Evolutionary conservation across 2,888 invertebrate genomes (phyloP).

Genomic region (Drosophila melanosoma): DNA sequence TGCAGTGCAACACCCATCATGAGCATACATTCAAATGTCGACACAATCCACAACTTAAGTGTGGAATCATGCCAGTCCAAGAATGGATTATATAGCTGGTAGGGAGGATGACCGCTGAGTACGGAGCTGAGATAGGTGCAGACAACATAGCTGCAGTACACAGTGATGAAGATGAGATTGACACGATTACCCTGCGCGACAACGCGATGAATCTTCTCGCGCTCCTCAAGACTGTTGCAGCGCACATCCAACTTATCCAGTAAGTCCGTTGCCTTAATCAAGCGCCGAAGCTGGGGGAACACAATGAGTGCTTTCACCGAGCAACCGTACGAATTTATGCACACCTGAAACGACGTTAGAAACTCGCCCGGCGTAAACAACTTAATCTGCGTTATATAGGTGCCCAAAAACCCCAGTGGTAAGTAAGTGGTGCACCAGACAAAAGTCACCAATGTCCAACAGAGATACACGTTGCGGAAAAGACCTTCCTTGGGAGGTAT

Average conservation of each 20-base stretch:
- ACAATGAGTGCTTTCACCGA: conserved; percentile 62
- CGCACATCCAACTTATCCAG: conserved; percentile 67
- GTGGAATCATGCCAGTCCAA: conserved; percentile 66
- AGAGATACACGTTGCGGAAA: conserved; percentile 50
- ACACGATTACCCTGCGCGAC: conserved; percentile 62
- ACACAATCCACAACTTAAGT: conserved; percentile 51
- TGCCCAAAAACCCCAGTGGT: conserved; percentile 61
- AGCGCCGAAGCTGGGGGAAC: conserved; percentile 53
- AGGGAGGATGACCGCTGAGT: conserved; percentile 65
- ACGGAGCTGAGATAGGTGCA: conserved; percentile 62
- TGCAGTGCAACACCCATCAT: conserved; percentile 64
- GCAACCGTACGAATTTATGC: conserved; percentile 68
- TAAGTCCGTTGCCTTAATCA: conserved; percentile 53
- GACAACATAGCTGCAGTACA: conserved; percentile 59
- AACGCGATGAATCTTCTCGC: conserved; percentile 53
- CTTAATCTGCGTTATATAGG: conserved; percentile 59
- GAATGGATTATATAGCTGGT: conserved; percentile 72
- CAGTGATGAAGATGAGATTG: conserved; percentile 58
- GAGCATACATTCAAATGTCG: conserved; percentile 61
- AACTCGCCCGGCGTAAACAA: conserved; percentile 67
- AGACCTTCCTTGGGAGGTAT: conserved; percentile 50
- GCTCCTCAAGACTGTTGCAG: conserved; percentile 55
- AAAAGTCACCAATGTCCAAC: conserved; percentile 57
- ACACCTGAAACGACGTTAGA: conserved; percentile 72
- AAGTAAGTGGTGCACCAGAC: conserved; percentile 44